Evolutionary conservation across 2,113 vertebrate genomes (phyloP), one percentile per base, ranked within the genome.

Genomic region (Bos javanicus): DNA sequence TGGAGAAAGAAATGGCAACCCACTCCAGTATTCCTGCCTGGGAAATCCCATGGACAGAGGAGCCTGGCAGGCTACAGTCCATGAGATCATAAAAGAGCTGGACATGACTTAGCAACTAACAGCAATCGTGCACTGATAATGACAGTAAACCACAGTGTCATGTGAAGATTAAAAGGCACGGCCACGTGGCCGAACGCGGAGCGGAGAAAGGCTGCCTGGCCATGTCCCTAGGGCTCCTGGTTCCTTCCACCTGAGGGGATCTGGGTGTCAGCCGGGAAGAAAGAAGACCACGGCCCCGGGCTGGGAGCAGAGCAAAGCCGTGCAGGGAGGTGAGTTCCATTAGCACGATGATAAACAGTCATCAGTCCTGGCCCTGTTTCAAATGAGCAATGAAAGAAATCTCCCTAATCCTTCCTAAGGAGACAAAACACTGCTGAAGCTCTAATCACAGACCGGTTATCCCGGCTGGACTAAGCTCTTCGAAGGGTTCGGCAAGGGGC

Each of bases 341-440:
- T 25, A 52, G 84, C 85, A 56, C 0, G 5, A 33, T 17, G 74
- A 74, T 67, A 90, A 92, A 96, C 54, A 15, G 90, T 56, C 84
- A 59, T 28, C 7, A 14, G 17, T 15, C 57, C 94, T 96, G 97
- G 98, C 96, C 78, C 11, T 0, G 36, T 6, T 81, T 94, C 98
- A 96, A 94, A 67, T 7, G 52, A 80, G 92, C 87, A n/a, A 74
- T 30, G 3, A 92, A 78, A 85, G 64, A 74, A 93, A 92, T 76
- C 97, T 85, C 82, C 82, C 95, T 96, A 88, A 98, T 97, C 97
- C 98, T 97, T 98, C 98, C 95, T 95, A 92, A 64, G 76, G 90
- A 90, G 81, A 92, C 84, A n/a, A 62, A 74, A 48, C 36, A 33
- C 84, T 26, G 0, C 59, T 2, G 43, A 76, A 59, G 57, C 52